phyloP scores from a whole-genome alignment of 2,797 vertebrate species.

The Luscinia luscinia region DNA sequence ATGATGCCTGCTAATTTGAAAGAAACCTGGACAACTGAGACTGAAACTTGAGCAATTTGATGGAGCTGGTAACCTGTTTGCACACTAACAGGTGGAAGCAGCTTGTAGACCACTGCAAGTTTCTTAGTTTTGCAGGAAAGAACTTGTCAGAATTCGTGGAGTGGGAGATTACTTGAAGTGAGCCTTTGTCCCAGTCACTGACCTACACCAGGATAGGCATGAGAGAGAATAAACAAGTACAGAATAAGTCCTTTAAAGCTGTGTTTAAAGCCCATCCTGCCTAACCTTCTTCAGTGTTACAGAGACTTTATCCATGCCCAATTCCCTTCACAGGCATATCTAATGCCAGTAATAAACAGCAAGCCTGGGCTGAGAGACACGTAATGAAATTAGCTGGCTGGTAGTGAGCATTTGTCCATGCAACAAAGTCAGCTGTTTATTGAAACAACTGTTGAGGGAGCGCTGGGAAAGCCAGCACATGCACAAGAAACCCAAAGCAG shows the following conservation, averaged over 20 bases:
- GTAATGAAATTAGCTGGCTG: background rate
- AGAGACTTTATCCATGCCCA: background rate
- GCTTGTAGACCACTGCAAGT: background rate
- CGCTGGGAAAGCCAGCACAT: rapidly evolving
- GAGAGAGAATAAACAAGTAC: background rate
- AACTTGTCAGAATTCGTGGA: background rate
- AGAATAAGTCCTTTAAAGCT: background rate
- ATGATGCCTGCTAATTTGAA: background rate
- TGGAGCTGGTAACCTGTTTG: background rate
- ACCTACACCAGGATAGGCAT: background rate
- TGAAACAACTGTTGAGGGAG: background rate
- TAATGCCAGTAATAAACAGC: background rate
- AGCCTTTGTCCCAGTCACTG: background rate
- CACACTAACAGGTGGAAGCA: background rate
- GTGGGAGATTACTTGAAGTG: background rate
- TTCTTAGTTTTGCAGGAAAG: background rate
- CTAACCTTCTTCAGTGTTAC: background rate
- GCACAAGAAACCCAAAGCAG: background rate
- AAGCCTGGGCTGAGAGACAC: background rate
- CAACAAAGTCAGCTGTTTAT: background rate
- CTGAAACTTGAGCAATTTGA: background rate
- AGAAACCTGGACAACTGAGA: background rate
- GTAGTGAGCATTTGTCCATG: background rate
- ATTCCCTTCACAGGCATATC: background rate
- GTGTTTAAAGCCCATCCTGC: background rate